These are phyloP conservation scores for Lontra canadensis DNA, from an alignment of 2,113 vertebrate genomes.

Conservation along the genomic window DNA sequence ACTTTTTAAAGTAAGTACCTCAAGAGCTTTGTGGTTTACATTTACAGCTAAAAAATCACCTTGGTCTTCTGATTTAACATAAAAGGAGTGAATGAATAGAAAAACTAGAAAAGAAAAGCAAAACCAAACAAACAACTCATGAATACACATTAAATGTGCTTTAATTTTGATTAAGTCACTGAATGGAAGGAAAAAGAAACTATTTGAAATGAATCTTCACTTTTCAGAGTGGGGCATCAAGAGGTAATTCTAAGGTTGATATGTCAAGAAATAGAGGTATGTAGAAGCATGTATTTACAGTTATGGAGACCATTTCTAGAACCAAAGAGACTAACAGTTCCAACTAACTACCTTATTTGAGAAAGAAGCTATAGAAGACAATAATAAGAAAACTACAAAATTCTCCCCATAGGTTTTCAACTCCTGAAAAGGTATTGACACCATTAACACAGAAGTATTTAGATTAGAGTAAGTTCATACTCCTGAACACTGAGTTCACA, in stretches of 20 bases:
- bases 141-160: background rate
- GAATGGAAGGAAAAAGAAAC: background rate
- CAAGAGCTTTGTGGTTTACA: background rate
- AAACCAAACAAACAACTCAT: background rate
- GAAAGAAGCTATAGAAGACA: background rate
- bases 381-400: background rate
- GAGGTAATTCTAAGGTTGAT: background rate
- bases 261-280: background rate
- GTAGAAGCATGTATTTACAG: background rate
- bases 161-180: background rate
- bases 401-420: background rate
- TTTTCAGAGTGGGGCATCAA: background rate
- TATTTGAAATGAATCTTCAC: background rate
- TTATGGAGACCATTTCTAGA: background rate
- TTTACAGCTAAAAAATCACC: background rate
- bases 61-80: background rate
- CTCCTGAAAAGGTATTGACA: background rate
- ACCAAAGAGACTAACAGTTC: background rate
- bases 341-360: background rate
- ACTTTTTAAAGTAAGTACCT: background rate
- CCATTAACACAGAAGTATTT: background rate
- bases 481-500: background rate
- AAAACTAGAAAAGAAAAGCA: background rate
- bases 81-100: background rate
- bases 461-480: background rate